Evolutionary conservation across 2,888 invertebrate genomes (phyloP).

Genomic region (Cheilosia vulpina): DNA sequence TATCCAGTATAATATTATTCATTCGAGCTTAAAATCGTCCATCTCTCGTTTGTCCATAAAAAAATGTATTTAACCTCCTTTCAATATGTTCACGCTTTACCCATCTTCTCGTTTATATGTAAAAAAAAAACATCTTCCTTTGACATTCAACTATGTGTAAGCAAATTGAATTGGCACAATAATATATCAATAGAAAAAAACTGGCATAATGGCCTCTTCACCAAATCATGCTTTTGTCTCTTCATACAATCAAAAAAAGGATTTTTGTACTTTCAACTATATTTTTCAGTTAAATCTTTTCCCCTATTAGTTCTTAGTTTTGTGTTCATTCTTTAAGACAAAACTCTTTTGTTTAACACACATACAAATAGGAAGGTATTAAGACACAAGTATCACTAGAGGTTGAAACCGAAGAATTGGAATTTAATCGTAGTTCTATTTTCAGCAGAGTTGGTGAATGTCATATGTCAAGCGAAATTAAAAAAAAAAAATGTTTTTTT

Average conservation of each 20-base stretch:
- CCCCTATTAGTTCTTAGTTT: conserved; percentile 33
- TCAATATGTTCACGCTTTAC: conserved; percentile 50
- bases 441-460: conserved; percentile 77
- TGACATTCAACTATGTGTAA: conserved; percentile 40
- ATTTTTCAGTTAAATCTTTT: conserved; percentile 47
- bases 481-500: background rate
- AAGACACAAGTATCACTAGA: conserved; percentile 20
- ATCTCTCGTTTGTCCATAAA: conserved; percentile 20
- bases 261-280: conserved; percentile 47
- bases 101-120: conserved; percentile 10
- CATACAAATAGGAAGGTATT: conserved; percentile 2
- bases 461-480: conserved; percentile 76
- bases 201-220: conserved; percentile 75
- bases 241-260: conserved; percentile 38
- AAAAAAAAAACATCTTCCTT: conserved; percentile 24
- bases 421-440: conserved; percentile 37
- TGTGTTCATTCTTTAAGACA: conserved; percentile 18
- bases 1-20: background rate
- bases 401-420: conserved; percentile 6
- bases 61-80: background rate
- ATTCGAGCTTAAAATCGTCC: conserved; percentile 1
- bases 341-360: conserved; percentile 20
- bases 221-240: conserved; percentile 74
- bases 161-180: conserved; percentile 65
- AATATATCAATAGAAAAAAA: background rate